A percentile compares a stretch with the other conserved stretches of the same genome.
phyloP scores from a whole-genome alignment of 2,113 vertebrate genomes.

The Phoenicopterus ruber region DNA sequence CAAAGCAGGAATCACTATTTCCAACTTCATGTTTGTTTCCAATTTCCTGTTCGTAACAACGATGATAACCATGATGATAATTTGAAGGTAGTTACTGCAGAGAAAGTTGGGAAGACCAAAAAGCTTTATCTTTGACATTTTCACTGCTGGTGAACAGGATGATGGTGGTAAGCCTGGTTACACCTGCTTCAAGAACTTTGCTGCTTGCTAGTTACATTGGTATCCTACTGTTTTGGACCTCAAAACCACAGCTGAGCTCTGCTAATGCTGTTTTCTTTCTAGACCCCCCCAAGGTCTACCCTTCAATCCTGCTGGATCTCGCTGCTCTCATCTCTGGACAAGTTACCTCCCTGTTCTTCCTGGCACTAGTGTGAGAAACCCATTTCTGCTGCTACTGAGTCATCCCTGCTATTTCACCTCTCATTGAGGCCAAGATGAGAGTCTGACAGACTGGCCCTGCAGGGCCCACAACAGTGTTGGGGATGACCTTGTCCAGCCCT shows the following conservation, averaged over 20 bases:
- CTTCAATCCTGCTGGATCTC: not conserved
- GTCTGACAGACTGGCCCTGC: not conserved
- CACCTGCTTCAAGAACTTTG: not conserved
- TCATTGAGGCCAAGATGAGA: not conserved
- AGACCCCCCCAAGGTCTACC: not conserved
- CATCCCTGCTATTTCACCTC: not conserved
- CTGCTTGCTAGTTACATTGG: not conserved
- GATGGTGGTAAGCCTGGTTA: not conserved
- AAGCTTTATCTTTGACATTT: not conserved
- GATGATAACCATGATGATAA: not conserved
- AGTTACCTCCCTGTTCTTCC: not conserved
- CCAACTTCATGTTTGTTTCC: not conserved
- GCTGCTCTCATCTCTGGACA: not conserved
- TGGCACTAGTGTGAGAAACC: not conserved
- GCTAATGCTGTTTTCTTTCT: not conserved
- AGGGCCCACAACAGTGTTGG: not conserved
- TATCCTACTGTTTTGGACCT: not conserved
- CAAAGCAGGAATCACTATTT: not conserved
- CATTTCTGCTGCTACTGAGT: not conserved
- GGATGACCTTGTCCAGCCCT: not conserved
- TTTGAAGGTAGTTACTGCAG: not conserved
- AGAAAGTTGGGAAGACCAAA: not conserved
- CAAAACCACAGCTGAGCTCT: not conserved
- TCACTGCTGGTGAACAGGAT: not conserved
- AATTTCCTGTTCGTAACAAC: not conserved